Evolutionary conservation across 1,140 invertebrate species (phyloP).

Genomic region (Antheraea pernyi): DNA sequence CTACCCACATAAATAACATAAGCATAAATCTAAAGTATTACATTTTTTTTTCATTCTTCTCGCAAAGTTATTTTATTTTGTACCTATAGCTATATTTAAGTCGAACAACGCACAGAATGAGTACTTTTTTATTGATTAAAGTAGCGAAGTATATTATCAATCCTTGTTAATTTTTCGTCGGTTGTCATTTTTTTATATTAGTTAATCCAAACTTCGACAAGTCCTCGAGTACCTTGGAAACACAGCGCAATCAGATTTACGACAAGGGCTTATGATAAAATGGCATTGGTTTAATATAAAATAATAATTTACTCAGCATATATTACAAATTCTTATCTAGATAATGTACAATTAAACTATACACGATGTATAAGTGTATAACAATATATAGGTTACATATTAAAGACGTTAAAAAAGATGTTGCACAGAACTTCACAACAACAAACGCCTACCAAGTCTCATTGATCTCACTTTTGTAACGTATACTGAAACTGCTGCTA

Average conservation of each 20-base stretch:
- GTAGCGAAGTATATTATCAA: no score
- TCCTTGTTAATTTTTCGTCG: no score
- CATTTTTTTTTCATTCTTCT: no score
- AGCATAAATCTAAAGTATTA: no score
- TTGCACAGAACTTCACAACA: not conserved
- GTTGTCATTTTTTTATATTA: no score
- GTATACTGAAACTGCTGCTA: conserved; percentile 50
- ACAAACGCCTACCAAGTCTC: conserved; percentile 31
- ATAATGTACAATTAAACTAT: not conserved
- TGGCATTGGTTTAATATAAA: conserved; percentile 4
- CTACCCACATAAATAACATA: no score
- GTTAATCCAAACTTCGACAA: not conserved
- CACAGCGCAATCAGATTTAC: not conserved
- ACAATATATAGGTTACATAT: no score
- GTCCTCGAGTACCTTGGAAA: not conserved
- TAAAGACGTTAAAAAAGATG: not conserved
- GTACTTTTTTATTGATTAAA: no score
- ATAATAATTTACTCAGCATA: conserved; percentile 13
- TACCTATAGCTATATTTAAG: no score
- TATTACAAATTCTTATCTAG: conserved; percentile 14
- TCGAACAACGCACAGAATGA: no score
- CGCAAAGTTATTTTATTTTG: no score
- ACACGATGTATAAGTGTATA: not conserved
- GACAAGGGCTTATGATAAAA: not conserved
- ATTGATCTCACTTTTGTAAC: conserved; percentile 51